Evolutionary conservation across 2,888 invertebrate genomes (phyloP).

Genomic region (Ecdyonurus torrentis): DNA sequence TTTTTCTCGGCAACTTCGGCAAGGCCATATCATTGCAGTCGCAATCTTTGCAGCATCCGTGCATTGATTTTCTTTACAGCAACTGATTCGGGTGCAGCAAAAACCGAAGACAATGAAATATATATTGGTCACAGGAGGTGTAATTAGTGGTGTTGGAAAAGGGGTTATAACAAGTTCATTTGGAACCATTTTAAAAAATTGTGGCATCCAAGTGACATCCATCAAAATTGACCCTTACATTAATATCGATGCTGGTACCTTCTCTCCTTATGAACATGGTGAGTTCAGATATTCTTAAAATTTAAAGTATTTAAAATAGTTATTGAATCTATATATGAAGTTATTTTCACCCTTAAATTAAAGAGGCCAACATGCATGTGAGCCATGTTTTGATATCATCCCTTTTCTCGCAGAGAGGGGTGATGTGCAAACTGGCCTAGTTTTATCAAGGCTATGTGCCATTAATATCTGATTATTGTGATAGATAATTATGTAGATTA

Average conservation of each 20-base stretch:
- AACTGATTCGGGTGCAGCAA: background rate
- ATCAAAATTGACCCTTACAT: constrained; percentile 99
- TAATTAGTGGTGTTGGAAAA: constrained; percentile 97
- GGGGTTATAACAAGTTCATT: constrained; percentile 91
- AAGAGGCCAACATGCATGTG: no score
- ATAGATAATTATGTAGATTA: no score
- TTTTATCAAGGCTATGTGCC: no score
- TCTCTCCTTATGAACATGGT: constrained; percentile 99
- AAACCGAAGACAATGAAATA: constrained; percentile 62
- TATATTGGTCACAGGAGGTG: constrained; percentile 95
- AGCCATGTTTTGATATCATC: no score
- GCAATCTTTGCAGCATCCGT: background rate
- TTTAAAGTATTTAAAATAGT: no score
- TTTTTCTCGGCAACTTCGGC: background rate
- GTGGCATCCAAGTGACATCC: constrained; percentile 89
- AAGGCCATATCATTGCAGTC: no score
- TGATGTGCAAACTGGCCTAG: no score
- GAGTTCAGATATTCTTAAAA: no score
- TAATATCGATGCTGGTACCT: constrained; percentile 98
- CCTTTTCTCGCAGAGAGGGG: no score
- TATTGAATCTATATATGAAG: no score
- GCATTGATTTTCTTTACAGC: background rate
- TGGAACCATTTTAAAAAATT: constrained; percentile 88
- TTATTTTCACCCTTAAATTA: no score
- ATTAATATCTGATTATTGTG: no score